A percentile compares a stretch with the other conserved stretches of the same genome.
Evolutionary conservation across 2,113 vertebrate species (phyloP).

Genomic region (Plecotus auritus): DNA sequence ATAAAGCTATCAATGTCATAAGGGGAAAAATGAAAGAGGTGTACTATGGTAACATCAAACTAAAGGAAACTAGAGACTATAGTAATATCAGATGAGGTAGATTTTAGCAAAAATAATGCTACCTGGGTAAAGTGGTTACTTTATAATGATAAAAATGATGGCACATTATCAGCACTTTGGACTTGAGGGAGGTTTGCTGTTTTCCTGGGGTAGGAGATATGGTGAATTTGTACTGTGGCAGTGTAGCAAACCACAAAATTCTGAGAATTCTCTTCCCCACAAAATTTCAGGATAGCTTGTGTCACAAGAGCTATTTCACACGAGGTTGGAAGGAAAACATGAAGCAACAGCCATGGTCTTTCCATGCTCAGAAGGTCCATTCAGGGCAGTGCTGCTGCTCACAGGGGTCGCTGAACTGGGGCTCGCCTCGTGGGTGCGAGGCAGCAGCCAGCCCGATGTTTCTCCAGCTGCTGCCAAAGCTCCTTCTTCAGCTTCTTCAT

Average conservation of each 20-base stretch:
- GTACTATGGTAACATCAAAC: neutral
- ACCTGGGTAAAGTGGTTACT: neutral
- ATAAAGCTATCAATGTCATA: neutral
- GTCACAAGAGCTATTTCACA: neutral
- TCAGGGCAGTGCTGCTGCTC: too few relatives aligned
- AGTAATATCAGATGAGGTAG: neutral
- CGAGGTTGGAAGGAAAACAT: neutral
- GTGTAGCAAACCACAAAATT: neutral
- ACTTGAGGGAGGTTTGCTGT: neutral
- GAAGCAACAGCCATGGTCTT: neutral
- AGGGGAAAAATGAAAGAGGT: neutral
- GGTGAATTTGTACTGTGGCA: neutral
- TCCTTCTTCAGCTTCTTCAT: neutral
- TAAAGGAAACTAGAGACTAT: neutral
- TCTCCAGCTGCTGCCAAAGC: neutral
- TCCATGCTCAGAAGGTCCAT: neutral
- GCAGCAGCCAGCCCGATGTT: neutral
- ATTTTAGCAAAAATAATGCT: neutral
- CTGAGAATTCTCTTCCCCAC: neutral
- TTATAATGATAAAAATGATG: neutral
- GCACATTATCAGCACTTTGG: neutral
- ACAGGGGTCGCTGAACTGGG: neutral
- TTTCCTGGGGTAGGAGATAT: neutral
- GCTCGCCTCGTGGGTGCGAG: too few relatives aligned
- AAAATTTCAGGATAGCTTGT: neutral